Evolutionary conservation across 2,113 vertebrate species (phyloP).

Genomic region (Climacteris rufus): DNA sequence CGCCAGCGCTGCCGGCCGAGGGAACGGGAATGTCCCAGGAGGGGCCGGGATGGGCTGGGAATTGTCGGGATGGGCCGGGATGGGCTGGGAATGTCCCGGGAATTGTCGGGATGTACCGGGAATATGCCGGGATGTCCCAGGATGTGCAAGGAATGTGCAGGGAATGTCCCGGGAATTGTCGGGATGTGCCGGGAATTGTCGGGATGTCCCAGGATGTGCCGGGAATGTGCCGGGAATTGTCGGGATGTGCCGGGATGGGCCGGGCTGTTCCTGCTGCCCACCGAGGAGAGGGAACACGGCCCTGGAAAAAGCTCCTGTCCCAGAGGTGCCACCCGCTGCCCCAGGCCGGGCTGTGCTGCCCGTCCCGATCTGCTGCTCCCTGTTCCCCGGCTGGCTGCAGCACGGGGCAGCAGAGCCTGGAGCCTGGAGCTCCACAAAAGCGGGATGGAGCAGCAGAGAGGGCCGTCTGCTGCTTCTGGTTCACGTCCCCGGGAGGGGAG

Average conservation of each 20-base stretch:
- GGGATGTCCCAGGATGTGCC: no score
- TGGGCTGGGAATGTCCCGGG: neutral
- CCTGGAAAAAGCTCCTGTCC: neutral
- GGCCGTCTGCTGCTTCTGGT: neutral
- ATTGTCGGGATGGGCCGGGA: no score
- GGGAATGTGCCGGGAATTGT: neutral
- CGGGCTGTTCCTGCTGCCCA: neutral
- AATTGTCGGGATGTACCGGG: no score
- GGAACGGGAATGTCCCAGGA: neutral
- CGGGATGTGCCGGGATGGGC: neutral
- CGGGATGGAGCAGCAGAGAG: neutral
- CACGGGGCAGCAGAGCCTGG: rapidly evolving
- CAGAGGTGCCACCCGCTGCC: neutral
- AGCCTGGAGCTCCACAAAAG: neutral
- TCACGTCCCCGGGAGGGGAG: neutral
- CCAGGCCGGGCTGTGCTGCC: neutral
- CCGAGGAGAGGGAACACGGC: neutral
- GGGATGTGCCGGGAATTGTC: no score
- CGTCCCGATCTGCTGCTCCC: neutral
- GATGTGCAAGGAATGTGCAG: neutral
- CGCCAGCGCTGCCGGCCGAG: neutral
- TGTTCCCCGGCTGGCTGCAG: neutral
- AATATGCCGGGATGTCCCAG: neutral
- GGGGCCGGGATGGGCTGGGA: neutral
- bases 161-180: no score